These are phyloP conservation scores for Ardeotis arabs DNA, from an alignment of 2,113 vertebrate genomes.

Conservation along the genomic window DNA sequence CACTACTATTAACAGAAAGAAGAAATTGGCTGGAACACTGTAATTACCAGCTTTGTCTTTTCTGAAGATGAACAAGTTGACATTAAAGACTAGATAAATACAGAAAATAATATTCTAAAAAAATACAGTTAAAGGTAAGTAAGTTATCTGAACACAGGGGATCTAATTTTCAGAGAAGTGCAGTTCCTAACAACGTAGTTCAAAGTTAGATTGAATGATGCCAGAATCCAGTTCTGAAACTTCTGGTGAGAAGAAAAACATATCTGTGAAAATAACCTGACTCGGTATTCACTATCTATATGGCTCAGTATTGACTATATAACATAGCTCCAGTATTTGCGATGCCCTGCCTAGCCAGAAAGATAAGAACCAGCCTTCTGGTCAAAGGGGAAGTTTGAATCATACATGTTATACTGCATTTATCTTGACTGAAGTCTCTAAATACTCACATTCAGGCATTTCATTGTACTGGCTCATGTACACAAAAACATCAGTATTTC, in stretches of 20 bases:
- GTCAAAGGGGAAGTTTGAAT: not conserved
- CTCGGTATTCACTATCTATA: not conserved
- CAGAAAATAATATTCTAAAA: not conserved
- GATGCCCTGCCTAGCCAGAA: not conserved
- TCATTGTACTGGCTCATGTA: not conserved
- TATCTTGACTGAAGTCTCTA: not conserved
- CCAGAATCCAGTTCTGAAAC: not conserved
- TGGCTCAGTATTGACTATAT: not conserved
- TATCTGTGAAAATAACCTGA: not conserved
- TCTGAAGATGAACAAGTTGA: constrained; percentile 3
- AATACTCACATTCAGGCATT: not conserved
- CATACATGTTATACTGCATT: not conserved
- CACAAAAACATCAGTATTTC: not conserved
- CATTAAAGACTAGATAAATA: constrained; percentile 22
- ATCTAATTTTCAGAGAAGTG: not conserved
- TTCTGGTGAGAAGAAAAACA: not conserved
- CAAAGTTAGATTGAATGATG: not conserved
- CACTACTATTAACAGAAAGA: not conserved
- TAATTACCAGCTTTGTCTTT: constrained; percentile 26
- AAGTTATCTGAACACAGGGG: not conserved
- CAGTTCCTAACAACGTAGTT: not conserved
- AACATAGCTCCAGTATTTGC: not conserved
- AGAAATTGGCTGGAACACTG: constrained; percentile 18
- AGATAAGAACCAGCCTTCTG: not conserved
- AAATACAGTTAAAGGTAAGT: not conserved